Evolutionary conservation across 2,113 vertebrate genomes (phyloP), one percentile per base, ranked within the genome.

Genomic region (Nerophis ophidion): DNA sequence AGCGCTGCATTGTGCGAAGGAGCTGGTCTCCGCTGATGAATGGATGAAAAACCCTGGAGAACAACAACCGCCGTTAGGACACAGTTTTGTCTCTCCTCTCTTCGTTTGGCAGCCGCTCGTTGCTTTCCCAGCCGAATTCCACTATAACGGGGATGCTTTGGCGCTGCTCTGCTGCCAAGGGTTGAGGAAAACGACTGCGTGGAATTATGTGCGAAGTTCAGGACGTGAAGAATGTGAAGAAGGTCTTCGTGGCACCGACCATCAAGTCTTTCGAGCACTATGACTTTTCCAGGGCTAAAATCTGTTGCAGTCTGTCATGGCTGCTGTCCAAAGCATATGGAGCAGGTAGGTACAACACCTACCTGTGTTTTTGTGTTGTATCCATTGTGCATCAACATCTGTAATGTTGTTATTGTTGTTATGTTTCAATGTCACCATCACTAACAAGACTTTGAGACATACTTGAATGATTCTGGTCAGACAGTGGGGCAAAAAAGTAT

Each of bases 191-290:
- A 60, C 53, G n/a, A 48, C 65, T 45, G 12, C 36, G 52, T 68
- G 75, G 61, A 74, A 74, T 84, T 79, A 99, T 99, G 97, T 95
- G 94, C 79, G 96, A 98, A 89, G 82, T 88, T 72, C 91, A 87
- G 12, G 93, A 91, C 58, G 84, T 73, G 74, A 81, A 84, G 83
- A 93, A 93, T 75, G 80, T 78, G 62, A 91, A 83, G 72, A 93
- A 90, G 89, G 94, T 91, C 55, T 94, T 93, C 86, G 91, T 93
- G 72, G 92, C 94, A 60, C 95, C 96, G 44, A 89, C 94, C 52
- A 90, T 97, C 81, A 97, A 95, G 80, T 89, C 95, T 33, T 96
- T 95, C 70, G 97, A 98, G 78, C 94, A 98, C 77, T 98, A 98
- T 76, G 97, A 98, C 71, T 97, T 98, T 57, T 83, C 92, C 70